Evolutionary conservation across 1,140 invertebrate genomes (phyloP).

Genomic region (Eupeodes corollae): DNA sequence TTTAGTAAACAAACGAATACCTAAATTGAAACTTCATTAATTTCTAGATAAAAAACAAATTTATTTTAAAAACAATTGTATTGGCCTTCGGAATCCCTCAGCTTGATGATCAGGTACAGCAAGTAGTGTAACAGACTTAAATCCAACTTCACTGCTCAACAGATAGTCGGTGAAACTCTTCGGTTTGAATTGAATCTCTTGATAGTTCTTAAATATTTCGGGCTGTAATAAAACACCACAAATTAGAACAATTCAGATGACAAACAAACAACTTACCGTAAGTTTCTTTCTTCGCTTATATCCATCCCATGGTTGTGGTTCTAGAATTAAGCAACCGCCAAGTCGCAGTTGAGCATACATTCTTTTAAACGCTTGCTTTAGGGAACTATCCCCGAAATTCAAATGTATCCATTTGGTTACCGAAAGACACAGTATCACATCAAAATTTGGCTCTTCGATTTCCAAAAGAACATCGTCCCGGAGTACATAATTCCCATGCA

Average conservation of each 20-base stretch:
- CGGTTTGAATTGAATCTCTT: slow-evolving; percentile 72
- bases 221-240: slow-evolving; percentile 11
- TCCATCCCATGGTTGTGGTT: slow-evolving; percentile 84
- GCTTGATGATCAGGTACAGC: slow-evolving; percentile 69
- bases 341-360: slow-evolving; percentile 80
- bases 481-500: slow-evolving; percentile 83
- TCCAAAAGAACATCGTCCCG: slow-evolving; percentile 70
- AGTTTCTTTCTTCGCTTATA: slow-evolving; percentile 80
- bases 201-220: slow-evolving; percentile 67
- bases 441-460: slow-evolving; percentile 76
- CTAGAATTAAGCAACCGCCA: slow-evolving; percentile 82
- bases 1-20: too few relatives aligned
- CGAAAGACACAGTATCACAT: slow-evolving; percentile 87
- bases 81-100: slow-evolving; percentile 79
- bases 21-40: too few relatives aligned
- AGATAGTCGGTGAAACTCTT: slow-evolving; percentile 81
- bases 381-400: slow-evolving; percentile 90
- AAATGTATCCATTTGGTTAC: slow-evolving; percentile 98
- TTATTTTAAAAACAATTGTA: slow-evolving; percentile 60
- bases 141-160: slow-evolving; percentile 76
- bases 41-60: too few relatives aligned
- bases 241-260: not conserved
- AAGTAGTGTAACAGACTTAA: slow-evolving; percentile 68
- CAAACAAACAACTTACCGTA: slow-evolving; percentile 48
- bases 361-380: slow-evolving; percentile 83